Evolutionary conservation across 2,113 vertebrate genomes (phyloP), one percentile per base, ranked within the genome.

Genomic region (Amblyopsis rosae): DNA sequence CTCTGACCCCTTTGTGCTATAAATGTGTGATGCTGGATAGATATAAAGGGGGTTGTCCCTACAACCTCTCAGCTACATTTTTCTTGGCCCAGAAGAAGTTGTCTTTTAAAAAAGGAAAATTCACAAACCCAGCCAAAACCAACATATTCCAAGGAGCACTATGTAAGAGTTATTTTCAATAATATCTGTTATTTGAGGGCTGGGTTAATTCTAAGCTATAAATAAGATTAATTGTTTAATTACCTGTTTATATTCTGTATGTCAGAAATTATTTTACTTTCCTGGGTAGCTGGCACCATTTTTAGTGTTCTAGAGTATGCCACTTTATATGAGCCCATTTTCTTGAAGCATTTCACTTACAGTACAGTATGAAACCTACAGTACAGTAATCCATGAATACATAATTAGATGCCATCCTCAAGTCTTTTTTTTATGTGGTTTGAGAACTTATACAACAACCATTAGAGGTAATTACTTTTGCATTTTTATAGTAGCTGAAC

Each of bases 201-300:
- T 61, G 53, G 81, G 77, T 72, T 61, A 62, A 85, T 68, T 51
- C 81, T 60, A 3, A 19, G 66, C 50, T 67, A 72, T 66, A 71
- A 86, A 79, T 76, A 75, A 82, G 84, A 90, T 81, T 67, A 83
- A 88, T 82, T 81, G 72, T 75, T 79, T 87, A 82, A 88, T 89
- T 84, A 68, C 73, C 53, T 86, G 80, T 85, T 87, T 82, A 59
- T 86, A n/a, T 84, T 87, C 86, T 62, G 69, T 77, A 69, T 72
- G 78, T 90, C 80, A 86, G 70, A 82, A 79, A 77, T 84, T 0
- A 78, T 76, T 83, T 80, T 85, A 63, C 66, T 53, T 66, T 69
- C 68, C 70, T 41, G 35, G 62, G 66, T 67, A 68, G 75, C 57
- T 73, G 68, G 35, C 62, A 33, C 41, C 35, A 12, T 48, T 65